Evolutionary conservation across 1,140 invertebrate species (phyloP), one percentile per base, ranked within the genome.

Genomic region (Araneus ventricosus): DNA sequence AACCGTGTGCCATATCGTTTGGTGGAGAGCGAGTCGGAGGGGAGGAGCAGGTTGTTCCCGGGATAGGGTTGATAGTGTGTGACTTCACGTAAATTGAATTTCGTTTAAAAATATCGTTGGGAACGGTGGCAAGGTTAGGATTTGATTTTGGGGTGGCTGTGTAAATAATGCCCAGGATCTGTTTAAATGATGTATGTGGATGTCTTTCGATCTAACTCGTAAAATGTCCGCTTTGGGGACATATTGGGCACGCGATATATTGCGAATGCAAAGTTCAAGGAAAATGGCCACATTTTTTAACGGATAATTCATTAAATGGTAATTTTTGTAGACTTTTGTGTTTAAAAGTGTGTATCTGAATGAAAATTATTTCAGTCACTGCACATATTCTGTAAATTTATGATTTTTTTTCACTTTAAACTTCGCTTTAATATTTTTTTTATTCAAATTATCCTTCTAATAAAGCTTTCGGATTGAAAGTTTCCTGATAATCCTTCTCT

Each of bases 51-150:
- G 30, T 34, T 22, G 20, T 75, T 75, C 70, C 70, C 70, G 70
- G 70, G 70, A 75, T 75, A 75, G 70, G 30, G 70, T 75, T 34
- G 70, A 37, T 75, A 75, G 70, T 34, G 70, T 75, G 70, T 75
- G 70, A 75, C 30, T 84, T 41, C 39, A 45, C 80, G 80, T 10
- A 86, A 86, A 34, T 86, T 57, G 84, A 86, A 57, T 86, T 57
- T 86, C 22, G 30, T n/a, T 37, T 34, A 57, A 52, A 86, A 57
- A 57, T 59, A 86, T 57, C 52, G 45, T 59, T 59, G 52, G 30
- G 30, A 75, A 34, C 70, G 17, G 30, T 37, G 34, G 30, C 37
- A 20, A 34, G 30, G 70, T 17, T 34, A 22, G 45, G 57, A 86
- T 59, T 34, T 57, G 52, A 57, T 75, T 75, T 75, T 30, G 27